Conservation (phyloP, 2,113 vertebrate genomes). For the Paraplagusia blochii region DNA sequence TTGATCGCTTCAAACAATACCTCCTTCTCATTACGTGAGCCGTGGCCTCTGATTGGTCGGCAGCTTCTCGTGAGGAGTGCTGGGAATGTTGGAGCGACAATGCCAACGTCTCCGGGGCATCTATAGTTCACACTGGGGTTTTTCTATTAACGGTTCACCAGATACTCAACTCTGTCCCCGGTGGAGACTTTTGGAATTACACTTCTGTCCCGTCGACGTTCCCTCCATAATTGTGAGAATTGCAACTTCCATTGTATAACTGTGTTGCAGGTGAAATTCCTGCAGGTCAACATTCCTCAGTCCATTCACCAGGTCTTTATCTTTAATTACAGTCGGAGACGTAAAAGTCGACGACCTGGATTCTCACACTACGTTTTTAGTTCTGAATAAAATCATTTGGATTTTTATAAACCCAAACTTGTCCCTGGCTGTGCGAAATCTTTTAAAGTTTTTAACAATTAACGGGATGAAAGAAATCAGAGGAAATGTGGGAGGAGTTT, state of each 20-base stretch:
- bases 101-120: slow-evolving; percentile 39
- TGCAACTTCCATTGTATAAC: no score
- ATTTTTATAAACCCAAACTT: no score
- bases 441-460: no score
- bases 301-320: no score
- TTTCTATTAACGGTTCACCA: slow-evolving; percentile 6
- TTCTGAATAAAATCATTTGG: no score
- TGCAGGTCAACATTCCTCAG: background rate
- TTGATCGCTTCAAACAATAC: slow-evolving; percentile 14
- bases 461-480: no score
- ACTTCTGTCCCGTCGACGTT: background rate
- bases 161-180: background rate
- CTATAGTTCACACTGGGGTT: slow-evolving; percentile 32
- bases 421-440: no score
- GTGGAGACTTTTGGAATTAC: background rate
- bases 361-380: no score
- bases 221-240: background rate
- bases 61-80: slow-evolving; percentile 28
- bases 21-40: slow-evolving; percentile 3
- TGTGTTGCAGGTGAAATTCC: no score
- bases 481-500: no score
- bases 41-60: slow-evolving; percentile 14
- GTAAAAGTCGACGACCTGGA: no score
- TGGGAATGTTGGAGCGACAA: slow-evolving; percentile 27
- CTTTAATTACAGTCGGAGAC: no score